A percentile compares a stretch with the other conserved stretches of the same genome.
Conservation (phyloP, 2,113 vertebrate genomes). For the Oryzias curvinotus region DNA sequence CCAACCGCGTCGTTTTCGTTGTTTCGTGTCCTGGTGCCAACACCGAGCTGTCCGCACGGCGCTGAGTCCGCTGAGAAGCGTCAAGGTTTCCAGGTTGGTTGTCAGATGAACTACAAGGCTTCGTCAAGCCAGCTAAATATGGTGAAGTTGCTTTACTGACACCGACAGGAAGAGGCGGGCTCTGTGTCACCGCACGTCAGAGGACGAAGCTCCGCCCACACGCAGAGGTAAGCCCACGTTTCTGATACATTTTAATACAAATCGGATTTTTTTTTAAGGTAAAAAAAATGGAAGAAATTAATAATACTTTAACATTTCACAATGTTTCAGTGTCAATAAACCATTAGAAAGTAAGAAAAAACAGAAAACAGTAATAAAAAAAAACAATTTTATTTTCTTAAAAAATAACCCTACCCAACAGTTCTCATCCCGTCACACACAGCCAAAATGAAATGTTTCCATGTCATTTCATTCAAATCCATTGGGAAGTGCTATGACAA, state of each 20-base stretch:
- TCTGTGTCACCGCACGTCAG: constrained; percentile 55
- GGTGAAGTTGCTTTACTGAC: constrained; percentile 76
- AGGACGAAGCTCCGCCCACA: constrained; percentile 37
- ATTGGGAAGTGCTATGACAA: constrained; percentile 80
- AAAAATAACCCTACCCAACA: constrained; percentile 81
- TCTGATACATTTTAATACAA: neutral
- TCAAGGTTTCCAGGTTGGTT: constrained; percentile 47
- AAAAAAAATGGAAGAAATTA: too few relatives aligned
- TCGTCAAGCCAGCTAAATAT: constrained; percentile 77
- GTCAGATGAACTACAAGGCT: constrained; percentile 68
- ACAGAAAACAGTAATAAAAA: constrained; percentile 48
- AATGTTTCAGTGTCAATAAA: neutral
- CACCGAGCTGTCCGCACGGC: constrained; percentile 36
- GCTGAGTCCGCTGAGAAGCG: constrained; percentile 30
- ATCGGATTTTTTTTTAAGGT: too few relatives aligned
- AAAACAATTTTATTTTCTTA: constrained; percentile 82
- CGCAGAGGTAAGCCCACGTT: constrained; percentile 22
- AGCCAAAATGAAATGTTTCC: constrained; percentile 75
- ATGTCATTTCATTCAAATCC: constrained; percentile 74
- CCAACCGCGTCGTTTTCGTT: constrained; percentile 26
- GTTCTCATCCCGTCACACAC: constrained; percentile 78
- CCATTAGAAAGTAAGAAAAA: too few relatives aligned
- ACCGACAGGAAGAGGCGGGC: constrained; percentile 73
- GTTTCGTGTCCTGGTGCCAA: constrained; percentile 1
- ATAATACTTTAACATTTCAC: neutral